A percentile compares a stretch with the other conserved stretches of the same genome.
phyloP scores from a whole-genome alignment of 2,113 vertebrate genomes.

The Paramisgurnus dabryanus region DNA sequence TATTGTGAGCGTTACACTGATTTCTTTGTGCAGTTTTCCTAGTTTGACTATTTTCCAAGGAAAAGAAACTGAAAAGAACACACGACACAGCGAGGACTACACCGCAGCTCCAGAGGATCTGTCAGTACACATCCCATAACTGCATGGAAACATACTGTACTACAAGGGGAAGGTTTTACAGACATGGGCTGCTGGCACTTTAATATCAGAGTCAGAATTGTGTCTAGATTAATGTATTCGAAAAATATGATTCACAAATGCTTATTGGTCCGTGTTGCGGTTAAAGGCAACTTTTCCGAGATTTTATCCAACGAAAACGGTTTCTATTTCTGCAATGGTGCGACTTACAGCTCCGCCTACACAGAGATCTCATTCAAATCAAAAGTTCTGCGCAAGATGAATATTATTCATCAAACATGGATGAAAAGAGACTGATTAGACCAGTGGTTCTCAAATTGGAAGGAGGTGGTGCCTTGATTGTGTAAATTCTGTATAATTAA shows the following conservation, averaged over 20 bases:
- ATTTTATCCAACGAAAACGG: too few species aligned
- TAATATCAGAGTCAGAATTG: neutral
- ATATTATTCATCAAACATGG: too few species aligned
- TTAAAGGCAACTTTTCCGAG: too few species aligned
- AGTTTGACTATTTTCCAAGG: slow-evolving; percentile 57
- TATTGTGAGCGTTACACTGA: slow-evolving; percentile 70
- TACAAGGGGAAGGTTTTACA: slow-evolving; percentile 22
- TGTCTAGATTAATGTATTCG: neutral
- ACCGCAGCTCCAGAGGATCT: slow-evolving; percentile 52
- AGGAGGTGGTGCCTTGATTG: too few species aligned
- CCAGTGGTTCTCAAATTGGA: too few species aligned
- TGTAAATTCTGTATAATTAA: too few species aligned
- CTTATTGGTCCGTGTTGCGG: too few species aligned
- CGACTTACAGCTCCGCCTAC: too few species aligned
- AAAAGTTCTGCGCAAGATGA: too few species aligned
- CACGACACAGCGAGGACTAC: slow-evolving; percentile 44
- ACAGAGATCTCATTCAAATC: too few species aligned
- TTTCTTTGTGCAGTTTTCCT: slow-evolving; percentile 62
- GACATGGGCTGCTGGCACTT: slow-evolving; percentile 17
- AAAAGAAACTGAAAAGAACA: slow-evolving; percentile 51
- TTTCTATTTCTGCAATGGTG: too few species aligned
- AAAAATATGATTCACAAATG: neutral
- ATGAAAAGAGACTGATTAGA: too few species aligned
- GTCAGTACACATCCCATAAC: slow-evolving; percentile 35
- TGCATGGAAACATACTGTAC: slow-evolving; percentile 28